Base-by-base conservation (phyloP, 2,888 invertebrate genomes). In the Drosophila engyochracea region DNA sequence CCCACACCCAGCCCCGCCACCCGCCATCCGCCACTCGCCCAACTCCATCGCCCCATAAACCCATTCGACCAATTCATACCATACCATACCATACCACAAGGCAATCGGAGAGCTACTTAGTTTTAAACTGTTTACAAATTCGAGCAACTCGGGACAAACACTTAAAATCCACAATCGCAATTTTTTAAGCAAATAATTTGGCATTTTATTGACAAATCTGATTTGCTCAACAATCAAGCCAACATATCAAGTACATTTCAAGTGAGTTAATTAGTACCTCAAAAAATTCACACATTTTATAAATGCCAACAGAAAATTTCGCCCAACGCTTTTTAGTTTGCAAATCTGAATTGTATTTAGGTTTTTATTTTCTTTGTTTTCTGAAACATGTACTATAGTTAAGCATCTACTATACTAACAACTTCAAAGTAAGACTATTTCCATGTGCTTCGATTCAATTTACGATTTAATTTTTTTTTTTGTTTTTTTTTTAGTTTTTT, bases 91-190 rank as follows among this genome's bases (percentile, higher is more conserved):
- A 61, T 31, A 53, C 39, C 65, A 65, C 79, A 69, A 75, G 75
- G 76, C 80, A 79, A 77, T 70, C 77, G 77, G 76, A 77, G 77
- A 70, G 77, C 77, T 80, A 77, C 55, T 80, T 77, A 77, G 77
- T 75, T 77, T 59, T 75, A 59, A 75, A 70, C 37, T 33, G 47
- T 59, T 33, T 33, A 28, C 10, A 33, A 64, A 39, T 41, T 41
- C 35, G 28, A 25, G 19, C 22, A 58, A 57, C 35, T 44, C 53
- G 51, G 39, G 55, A 51, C 55, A 67, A 16, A 51, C 22, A 30
- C 28, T 52, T 14, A 25, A 16, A 54, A 28, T 65, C 22, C 22
- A 37, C 47, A 31, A 35, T 16, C 35, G 54, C 35, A 55, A 39
- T 55, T 19, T 25, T 37, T 44, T 31, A 44, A 59, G 37, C 25